These are phyloP conservation scores for Rotaria socialis DNA, from an alignment of 2,888 invertebrate species.

Conservation along the genomic window DNA sequence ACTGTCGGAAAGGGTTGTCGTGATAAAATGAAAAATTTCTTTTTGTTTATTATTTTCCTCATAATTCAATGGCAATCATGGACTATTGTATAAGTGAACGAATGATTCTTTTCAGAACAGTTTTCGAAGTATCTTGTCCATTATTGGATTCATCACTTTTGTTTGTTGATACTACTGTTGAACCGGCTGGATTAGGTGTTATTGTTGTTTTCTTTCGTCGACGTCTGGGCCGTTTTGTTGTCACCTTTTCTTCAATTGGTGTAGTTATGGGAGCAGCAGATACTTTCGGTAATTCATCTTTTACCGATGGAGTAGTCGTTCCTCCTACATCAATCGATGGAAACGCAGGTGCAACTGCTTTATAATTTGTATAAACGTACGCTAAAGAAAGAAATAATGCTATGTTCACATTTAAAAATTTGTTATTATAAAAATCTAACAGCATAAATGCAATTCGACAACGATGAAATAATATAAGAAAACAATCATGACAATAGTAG, in stretches of 20 bases:
- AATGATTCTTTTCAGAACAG: neutral
- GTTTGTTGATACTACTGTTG: neutral
- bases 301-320: neutral
- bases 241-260: neutral
- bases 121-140: neutral
- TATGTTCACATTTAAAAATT: neutral
- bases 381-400: neutral
- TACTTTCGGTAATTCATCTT: neutral
- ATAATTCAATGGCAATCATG: neutral
- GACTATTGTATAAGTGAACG: neutral
- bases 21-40: neutral
- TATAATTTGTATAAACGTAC: neutral
- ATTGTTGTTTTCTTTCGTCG: neutral
- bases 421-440: neutral
- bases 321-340: neutral
- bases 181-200: neutral
- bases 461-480: neutral
- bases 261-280: neutral
- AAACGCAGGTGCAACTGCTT: neutral
- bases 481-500: neutral
- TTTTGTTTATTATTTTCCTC: neutral
- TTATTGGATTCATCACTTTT: neutral
- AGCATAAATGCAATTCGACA: neutral
- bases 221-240: neutral
- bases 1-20: neutral